A percentile compares a stretch with the other conserved stretches of the same genome.
Conservation (phyloP, 37 sponge, comb jelly and placozoan species). For the Aphrocallistes beatrix region DNA sequence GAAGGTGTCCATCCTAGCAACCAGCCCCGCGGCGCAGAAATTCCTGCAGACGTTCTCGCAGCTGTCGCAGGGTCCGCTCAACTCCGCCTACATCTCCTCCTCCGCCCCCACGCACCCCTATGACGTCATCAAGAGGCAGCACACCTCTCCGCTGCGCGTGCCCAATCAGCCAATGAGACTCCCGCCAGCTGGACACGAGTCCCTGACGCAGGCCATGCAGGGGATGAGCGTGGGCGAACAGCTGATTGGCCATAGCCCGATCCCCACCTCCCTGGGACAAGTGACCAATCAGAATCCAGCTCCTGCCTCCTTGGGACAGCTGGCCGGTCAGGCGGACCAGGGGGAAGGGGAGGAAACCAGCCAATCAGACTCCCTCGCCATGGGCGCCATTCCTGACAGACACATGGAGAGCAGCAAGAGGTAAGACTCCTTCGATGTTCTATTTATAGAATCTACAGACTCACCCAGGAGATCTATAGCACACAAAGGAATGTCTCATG, state of each 20-base stretch:
- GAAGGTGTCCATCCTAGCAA: neutral
- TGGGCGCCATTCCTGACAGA: neutral
- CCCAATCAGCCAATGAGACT: neutral
- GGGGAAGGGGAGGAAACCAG: too few relatives aligned
- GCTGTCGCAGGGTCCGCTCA: neutral
- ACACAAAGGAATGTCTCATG: too few relatives aligned
- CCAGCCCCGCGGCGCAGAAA: constrained; percentile 51
- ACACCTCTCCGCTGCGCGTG: neutral
- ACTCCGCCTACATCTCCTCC: neutral
- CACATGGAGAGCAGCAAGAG: neutral
- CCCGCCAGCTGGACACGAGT: neutral
- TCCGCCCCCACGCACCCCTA: neutral
- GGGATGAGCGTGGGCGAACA: neutral
- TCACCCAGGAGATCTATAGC: too few relatives aligned
- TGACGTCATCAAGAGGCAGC: neutral
- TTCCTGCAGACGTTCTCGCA: constrained; percentile 53
- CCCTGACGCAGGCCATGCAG: neutral
- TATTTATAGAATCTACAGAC: too few relatives aligned
- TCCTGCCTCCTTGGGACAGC: too few relatives aligned
- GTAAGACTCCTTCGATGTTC: too few relatives aligned
- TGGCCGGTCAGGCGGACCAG: neutral
- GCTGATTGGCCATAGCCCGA: too few relatives aligned
- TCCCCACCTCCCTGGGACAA: too few relatives aligned
- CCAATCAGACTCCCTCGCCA: neutral
- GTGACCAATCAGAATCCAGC: too few relatives aligned